A percentile compares a stretch with the other conserved stretches of the same genome.
phyloP scores from a whole-genome alignment of 1,140 invertebrate genomes.

The Bombus waltoni region DNA sequence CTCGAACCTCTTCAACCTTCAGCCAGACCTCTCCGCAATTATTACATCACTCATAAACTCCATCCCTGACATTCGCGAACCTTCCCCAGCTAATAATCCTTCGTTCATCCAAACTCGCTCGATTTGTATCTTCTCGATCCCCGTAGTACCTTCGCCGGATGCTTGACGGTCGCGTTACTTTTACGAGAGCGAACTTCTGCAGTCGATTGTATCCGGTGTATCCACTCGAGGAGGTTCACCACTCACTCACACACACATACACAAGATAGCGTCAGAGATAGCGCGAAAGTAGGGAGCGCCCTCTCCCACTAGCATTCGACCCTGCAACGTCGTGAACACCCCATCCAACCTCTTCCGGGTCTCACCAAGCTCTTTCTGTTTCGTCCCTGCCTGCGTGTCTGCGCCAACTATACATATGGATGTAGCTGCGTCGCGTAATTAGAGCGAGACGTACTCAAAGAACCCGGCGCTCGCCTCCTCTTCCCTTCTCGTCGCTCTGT shows the following conservation, averaged over 20 bases:
- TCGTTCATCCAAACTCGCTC: slow-evolving; percentile 17
- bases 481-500: slow-evolving; percentile 19
- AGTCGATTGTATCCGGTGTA: slow-evolving; percentile 54
- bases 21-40: background rate
- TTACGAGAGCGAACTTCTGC: slow-evolving; percentile 47
- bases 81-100: slow-evolving; percentile 12
- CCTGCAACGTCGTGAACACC: slow-evolving; percentile 57
- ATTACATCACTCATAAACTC: background rate
- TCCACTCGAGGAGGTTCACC: slow-evolving; percentile 36
- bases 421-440: slow-evolving; percentile 66
- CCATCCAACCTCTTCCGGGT: slow-evolving; percentile 37
- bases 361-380: slow-evolving; percentile 40
- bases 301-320: slow-evolving; percentile 9
- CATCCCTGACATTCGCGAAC: background rate
- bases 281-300: background rate
- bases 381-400: slow-evolving; percentile 30
- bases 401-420: slow-evolving; percentile 46
- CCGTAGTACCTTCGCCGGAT: background rate
- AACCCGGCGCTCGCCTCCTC: slow-evolving; percentile 24
- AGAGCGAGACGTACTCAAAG: slow-evolving; percentile 73
- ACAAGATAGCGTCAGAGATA: background rate
- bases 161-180: slow-evolving; percentile 35
- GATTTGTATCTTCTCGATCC: background rate
- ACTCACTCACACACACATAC: background rate
- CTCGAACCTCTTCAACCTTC: background rate